These are phyloP conservation scores for Lagria hirta DNA, from an alignment of 2,888 invertebrate species.

Conservation along the genomic window DNA sequence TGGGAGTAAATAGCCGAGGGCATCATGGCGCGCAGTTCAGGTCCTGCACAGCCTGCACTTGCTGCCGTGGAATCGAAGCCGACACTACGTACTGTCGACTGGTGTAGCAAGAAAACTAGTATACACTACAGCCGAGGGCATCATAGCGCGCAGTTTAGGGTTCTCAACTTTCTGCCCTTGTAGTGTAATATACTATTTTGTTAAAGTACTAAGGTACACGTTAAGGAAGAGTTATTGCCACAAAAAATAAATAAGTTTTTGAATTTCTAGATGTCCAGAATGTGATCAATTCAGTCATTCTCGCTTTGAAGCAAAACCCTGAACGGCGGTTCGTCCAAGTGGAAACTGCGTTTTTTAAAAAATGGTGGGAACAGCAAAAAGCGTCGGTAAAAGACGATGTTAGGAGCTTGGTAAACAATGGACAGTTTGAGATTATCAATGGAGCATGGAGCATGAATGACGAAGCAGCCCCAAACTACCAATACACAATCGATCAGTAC, in stretches of 20 bases:
- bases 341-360: conserved; percentile 75
- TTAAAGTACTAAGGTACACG: too few species aligned
- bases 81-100: too few species aligned
- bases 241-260: conserved; percentile 13
- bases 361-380: conserved; percentile 74
- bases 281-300: conserved; percentile 83
- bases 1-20: too few species aligned
- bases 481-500: conserved; percentile 69
- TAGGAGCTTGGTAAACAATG: conserved; percentile 60
- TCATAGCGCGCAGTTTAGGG: too few species aligned
- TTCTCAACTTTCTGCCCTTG: too few species aligned
- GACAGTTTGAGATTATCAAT: conserved; percentile 62
- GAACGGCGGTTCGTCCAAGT: conserved; percentile 73
- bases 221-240: too few species aligned
- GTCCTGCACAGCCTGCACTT: too few species aligned
- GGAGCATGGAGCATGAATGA: conserved; percentile 64
- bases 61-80: too few species aligned
- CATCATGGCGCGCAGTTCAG: too few species aligned
- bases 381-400: conserved; percentile 58
- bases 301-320: conserved; percentile 70
- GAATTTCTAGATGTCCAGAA: conserved; percentile 71
- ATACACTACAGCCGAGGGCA: too few species aligned
- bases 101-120: too few species aligned
- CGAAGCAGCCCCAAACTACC: conserved; percentile 67
- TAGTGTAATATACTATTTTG: too few species aligned